These are phyloP conservation scores for Erpetoichthys calabaricus DNA, from an alignment of 2,797 vertebrate species.

Conservation along the genomic window DNA sequence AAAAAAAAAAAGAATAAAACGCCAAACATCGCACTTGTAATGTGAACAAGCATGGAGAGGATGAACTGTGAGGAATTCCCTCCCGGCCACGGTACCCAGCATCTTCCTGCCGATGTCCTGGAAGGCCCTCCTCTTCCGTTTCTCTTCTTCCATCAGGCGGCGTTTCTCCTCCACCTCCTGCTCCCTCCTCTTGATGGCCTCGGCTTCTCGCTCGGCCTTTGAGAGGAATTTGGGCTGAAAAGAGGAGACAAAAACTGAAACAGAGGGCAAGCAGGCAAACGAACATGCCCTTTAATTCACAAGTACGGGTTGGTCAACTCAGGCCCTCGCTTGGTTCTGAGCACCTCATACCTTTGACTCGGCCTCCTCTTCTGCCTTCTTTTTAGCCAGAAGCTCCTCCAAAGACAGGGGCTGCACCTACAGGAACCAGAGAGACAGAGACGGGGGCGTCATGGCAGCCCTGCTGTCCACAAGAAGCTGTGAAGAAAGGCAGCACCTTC, in stretches of 20 bases:
- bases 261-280: not conserved
- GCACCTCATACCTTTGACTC: slow-evolving; percentile 69
- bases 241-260: rapidly evolving
- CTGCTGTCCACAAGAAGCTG: not conserved
- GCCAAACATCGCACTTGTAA: not conserved
- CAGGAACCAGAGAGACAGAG: not conserved
- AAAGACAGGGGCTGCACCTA: slow-evolving; percentile 82
- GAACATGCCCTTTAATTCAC: not conserved
- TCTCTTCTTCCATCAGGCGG: slow-evolving; percentile 71
- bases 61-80: slow-evolving; percentile 3
- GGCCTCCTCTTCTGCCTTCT: slow-evolving; percentile 90
- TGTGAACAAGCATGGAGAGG: slow-evolving; percentile 7
- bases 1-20: not conserved
- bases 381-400: slow-evolving; percentile 91
- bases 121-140: slow-evolving; percentile 84
- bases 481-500: slow-evolving; percentile 5
- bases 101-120: slow-evolving; percentile 93
- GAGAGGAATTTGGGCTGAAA: slow-evolving; percentile 90
- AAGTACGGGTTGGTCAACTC: not conserved
- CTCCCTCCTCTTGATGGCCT: slow-evolving; percentile 76
- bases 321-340: not conserved
- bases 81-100: slow-evolving; percentile 51
- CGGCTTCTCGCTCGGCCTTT: slow-evolving; percentile 79
- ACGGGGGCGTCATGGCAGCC: not conserved
- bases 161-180: slow-evolving; percentile 73